A percentile compares a stretch with the other conserved stretches of the same genome.
phyloP scores from a whole-genome alignment of 2,113 vertebrate species.

The Myotis lucifugus region DNA sequence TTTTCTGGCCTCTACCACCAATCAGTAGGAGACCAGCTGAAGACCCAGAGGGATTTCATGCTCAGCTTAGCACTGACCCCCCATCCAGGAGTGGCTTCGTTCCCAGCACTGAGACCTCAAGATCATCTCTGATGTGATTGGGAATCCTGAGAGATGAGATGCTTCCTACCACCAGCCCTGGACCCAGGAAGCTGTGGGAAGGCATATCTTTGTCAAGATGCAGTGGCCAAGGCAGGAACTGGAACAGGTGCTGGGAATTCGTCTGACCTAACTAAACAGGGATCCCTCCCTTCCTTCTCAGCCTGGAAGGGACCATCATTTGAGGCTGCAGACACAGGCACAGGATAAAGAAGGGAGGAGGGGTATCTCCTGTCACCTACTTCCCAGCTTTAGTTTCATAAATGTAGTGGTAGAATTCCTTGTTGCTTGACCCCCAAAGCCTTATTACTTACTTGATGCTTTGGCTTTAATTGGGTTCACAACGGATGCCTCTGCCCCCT shows the following conservation, averaged over 20 bases:
- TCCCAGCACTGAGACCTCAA: constrained; percentile 97
- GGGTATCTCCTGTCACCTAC: constrained; percentile 26
- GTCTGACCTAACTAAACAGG: constrained; percentile 90
- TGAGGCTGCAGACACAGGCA: constrained; percentile 22
- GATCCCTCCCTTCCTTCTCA: constrained; percentile 37
- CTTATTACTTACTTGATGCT: constrained; percentile 57
- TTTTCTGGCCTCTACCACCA: constrained; percentile 96
- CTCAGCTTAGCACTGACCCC: constrained; percentile 96
- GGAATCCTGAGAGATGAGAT: constrained; percentile 93
- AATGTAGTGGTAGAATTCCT: constrained; percentile 69
- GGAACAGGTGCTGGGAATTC: constrained; percentile 97
- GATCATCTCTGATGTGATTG: constrained; percentile 96
- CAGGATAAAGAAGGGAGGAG: constrained; percentile 46
- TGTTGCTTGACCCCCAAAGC: constrained; percentile 73
- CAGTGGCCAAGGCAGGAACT: constrained; percentile 97
- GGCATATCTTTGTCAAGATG: constrained; percentile 96
- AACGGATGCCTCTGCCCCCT: constrained; percentile 46
- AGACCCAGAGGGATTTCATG: constrained; percentile 98
- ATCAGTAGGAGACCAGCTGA: constrained; percentile 98
- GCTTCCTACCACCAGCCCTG: constrained; percentile 96
- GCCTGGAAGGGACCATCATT: constrained; percentile 37
- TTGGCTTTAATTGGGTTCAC: constrained; percentile 67
- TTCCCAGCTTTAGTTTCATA: constrained; percentile 68
- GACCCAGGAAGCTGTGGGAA: constrained; percentile 95
- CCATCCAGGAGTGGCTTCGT: constrained; percentile 99